phyloP scores from a whole-genome alignment of 1,140 invertebrate genomes.

The Pinna nobilis region DNA sequence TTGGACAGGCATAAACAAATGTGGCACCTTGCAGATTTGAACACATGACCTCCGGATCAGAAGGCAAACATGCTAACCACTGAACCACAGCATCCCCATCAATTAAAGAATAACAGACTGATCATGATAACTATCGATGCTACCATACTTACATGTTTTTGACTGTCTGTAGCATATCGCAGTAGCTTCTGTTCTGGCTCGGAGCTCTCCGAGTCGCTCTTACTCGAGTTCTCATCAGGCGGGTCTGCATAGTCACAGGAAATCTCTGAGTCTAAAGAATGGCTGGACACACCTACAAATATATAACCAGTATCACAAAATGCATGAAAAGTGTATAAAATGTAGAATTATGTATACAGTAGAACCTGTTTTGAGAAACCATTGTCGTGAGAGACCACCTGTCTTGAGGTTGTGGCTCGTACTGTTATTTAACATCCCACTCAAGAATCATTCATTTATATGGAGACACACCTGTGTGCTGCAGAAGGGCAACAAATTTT shows the following conservation, averaged over 20 bases:
- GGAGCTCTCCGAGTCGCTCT: constrained; percentile 65
- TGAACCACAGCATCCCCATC: too few species aligned
- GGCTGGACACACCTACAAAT: constrained; percentile 65
- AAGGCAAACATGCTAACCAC: background rate
- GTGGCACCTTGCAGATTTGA: too few species aligned
- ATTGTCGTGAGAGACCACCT: too few species aligned
- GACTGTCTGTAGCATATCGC: constrained; percentile 64
- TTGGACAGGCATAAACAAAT: too few species aligned
- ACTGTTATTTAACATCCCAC: too few species aligned
- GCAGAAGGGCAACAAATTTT: too few species aligned
- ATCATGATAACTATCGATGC: background rate
- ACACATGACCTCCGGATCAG: background rate
- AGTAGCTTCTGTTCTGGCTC: constrained; percentile 71
- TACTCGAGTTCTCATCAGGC: constrained; percentile 85
- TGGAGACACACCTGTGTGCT: too few species aligned
- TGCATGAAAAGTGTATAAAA: background rate
- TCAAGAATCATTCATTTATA: too few species aligned
- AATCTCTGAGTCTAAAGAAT: constrained; percentile 91
- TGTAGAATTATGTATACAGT: too few species aligned
- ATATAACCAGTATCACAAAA: constrained; percentile 41
- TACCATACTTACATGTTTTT: constrained; percentile 64
- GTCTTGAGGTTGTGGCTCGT: too few species aligned
- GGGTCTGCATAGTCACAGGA: constrained; percentile 97
- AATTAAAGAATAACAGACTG: background rate
- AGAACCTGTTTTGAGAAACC: too few species aligned